These are phyloP conservation scores for Nixonia krombeini DNA, from an alignment of 1,140 invertebrate genomes.

Conservation along the genomic window DNA sequence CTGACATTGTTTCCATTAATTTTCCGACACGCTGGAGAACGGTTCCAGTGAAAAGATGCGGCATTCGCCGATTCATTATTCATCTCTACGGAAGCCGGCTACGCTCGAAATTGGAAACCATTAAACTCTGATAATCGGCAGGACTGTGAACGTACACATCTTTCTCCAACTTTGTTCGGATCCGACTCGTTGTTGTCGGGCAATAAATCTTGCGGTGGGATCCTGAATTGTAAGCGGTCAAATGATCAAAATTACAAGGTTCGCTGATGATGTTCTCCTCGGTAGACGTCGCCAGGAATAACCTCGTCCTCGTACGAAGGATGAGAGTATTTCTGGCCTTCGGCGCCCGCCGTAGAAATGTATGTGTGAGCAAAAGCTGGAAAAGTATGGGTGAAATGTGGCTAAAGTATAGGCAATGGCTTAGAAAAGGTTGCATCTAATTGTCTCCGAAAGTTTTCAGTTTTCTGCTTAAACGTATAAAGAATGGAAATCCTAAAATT, in stretches of 20 bases:
- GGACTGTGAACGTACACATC: constrained; percentile 31
- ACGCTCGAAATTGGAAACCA: constrained; percentile 27
- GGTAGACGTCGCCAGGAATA: constrained; percentile 48
- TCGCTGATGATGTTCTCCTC: constrained; percentile 64
- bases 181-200: constrained; percentile 48
- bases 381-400: no score
- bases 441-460: no score
- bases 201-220: constrained; percentile 66
- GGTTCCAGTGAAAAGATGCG: constrained; percentile 4
- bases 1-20: constrained; percentile 32
- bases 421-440: no score
- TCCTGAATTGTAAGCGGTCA: constrained; percentile 66
- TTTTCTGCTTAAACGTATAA: no score
- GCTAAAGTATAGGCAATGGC: no score
- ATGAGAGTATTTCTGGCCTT: constrained; percentile 25
- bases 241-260: constrained; percentile 72
- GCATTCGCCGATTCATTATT: constrained; percentile 9
- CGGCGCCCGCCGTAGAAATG: no score
- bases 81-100: background rate
- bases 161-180: constrained; percentile 42
- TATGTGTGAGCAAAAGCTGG: no score
- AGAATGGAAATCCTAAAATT: no score
- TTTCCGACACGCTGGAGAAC: constrained; percentile 25
- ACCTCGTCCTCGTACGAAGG: constrained; percentile 28
- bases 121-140: constrained; percentile 39